A percentile compares a stretch with the other conserved stretches of the same genome.
phyloP scores from a whole-genome alignment of 2,888 invertebrate genomes.

The Synergus gifuensis region DNA sequence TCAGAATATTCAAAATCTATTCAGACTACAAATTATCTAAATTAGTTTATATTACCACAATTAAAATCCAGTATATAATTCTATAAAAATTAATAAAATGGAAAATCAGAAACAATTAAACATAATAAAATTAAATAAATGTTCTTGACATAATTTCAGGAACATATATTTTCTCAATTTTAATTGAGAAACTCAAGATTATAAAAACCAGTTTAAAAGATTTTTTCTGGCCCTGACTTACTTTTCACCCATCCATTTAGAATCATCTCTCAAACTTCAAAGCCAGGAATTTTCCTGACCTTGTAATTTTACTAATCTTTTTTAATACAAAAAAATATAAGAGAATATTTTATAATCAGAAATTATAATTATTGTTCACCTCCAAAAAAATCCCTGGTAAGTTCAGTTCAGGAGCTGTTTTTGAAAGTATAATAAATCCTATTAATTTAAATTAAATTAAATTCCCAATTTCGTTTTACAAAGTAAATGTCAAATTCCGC shows the following conservation, averaged over 20 bases:
- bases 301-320: background rate
- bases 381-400: background rate
- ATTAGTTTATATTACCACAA: too few species aligned
- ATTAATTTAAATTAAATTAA: background rate
- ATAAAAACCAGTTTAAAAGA: background rate
- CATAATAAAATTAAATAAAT: background rate
- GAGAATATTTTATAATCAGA: background rate
- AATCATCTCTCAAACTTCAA: background rate
- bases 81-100: background rate
- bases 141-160: background rate
- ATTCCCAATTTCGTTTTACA: background rate
- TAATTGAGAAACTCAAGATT: background rate
- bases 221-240: conserved; percentile 17
- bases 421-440: background rate
- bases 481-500: conserved; percentile 25
- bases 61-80: background rate
- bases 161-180: background rate
- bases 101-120: background rate
- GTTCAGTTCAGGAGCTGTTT: background rate
- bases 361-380: background rate
- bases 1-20: background rate
- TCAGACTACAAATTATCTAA: background rate
- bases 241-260: background rate
- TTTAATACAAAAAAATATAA: background rate
- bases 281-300: background rate